Evolutionary conservation across 1,140 invertebrate genomes (phyloP), one percentile per base, ranked within the genome.

Genomic region (Maconellicoccus hirsutus): DNA sequence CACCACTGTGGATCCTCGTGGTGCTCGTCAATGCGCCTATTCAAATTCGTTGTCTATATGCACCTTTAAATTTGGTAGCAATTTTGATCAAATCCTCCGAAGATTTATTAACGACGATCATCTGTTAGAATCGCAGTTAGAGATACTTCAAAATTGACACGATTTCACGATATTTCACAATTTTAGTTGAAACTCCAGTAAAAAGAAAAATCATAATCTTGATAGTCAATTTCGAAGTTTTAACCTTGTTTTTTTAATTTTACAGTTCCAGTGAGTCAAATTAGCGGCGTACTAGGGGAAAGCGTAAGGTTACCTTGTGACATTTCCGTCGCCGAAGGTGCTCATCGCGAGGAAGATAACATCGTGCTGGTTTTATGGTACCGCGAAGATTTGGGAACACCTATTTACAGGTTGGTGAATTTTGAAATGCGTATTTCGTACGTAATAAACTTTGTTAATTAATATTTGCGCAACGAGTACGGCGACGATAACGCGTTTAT

Each of bases 291-390:
- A 71, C 85, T 85, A 42, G 90, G 89, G 22, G 88, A 91, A 77
- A 86, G 87, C 69, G 86, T 89, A 26, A 89, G 89, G 78, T 83
- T 93, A 72, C 90, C 91, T 1, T 94, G 91, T 79, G 89, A 94
- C 83, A 90, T 93, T 78, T 86, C 89, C 33, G 89, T 89, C 10
- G 69, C 70, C 19, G 42, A 71, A 23, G 73, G 71, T 26, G 70
- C 85, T 71, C 61, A 66, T 26, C 21, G 61, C 25, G 61, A 66
- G 25, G 86, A 84, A 29, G 91, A 93, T 77, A 85, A 87, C 61
- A 88, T 92, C 19, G 83, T 90, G 25, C 82, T 93, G 66, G 89
- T 94, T 42, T 80, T 93, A 25, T 94, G 91, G 90, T 93, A 92
- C 79, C 83, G 89, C 72, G 90, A 92, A 78, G 90, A 92, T 77